These are phyloP conservation scores for Merodon equestris DNA, from an alignment of 2,888 invertebrate genomes.

Conservation along the genomic window DNA sequence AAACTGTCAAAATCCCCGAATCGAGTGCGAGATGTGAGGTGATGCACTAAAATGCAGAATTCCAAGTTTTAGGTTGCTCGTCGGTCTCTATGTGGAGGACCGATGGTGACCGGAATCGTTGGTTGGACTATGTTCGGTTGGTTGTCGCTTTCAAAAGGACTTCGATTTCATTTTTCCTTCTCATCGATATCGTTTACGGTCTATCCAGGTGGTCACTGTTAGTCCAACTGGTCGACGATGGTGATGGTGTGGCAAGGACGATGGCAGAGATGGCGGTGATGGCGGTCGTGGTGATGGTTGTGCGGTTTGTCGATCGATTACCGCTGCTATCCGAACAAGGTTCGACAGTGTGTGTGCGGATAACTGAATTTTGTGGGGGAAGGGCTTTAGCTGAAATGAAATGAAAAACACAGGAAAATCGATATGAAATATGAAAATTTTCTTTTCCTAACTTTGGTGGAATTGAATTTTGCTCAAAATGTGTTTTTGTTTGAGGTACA, in stretches of 20 bases:
- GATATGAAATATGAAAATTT: conserved; percentile 53
- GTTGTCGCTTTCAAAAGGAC: conserved; percentile 11
- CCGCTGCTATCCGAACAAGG: conserved; percentile 22
- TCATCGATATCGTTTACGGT: conserved; percentile 34
- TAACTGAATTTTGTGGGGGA: background rate
- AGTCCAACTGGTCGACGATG: too few species aligned
- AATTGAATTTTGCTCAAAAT: conserved; percentile 34
- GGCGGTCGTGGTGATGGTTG: conserved; percentile 4
- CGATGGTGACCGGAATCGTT: background rate
- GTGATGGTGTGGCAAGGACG: too few species aligned
- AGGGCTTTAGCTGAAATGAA: conserved; percentile 36
- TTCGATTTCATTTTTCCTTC: conserved; percentile 29
- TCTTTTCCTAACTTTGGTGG: conserved; percentile 30
- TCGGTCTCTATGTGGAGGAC: background rate
- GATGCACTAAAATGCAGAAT: conserved; percentile 60
- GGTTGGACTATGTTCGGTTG: background rate
- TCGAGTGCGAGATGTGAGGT: conserved; percentile 14
- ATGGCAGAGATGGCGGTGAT: too few species aligned
- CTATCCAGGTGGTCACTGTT: conserved; percentile 37
- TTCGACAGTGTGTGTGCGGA: conserved; percentile 17
- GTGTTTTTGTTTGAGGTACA: background rate
- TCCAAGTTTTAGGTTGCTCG: background rate
- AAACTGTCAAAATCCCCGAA: conserved; percentile 48
- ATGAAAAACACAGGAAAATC: conserved; percentile 34
- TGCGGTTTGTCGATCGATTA: conserved; percentile 47